phyloP scores from a whole-genome alignment of 2,888 invertebrate species.

The Serripes groenlandicus region DNA sequence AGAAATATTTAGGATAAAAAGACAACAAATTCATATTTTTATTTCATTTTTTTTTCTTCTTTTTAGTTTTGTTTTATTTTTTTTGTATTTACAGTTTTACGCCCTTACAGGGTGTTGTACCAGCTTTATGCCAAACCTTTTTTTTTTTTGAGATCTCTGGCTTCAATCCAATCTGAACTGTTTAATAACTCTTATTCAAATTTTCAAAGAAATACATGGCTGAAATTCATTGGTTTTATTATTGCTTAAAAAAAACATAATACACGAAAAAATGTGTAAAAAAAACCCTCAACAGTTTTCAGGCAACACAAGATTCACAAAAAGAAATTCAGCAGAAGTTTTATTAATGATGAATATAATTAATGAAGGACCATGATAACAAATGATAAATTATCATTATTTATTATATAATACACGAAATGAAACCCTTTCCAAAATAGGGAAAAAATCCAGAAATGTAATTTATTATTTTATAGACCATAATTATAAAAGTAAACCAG shows the following conservation, averaged over 20 bases:
- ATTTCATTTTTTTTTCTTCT: conserved; percentile 23
- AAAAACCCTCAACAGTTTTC: conserved; percentile 21
- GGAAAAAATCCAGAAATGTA: too few species aligned
- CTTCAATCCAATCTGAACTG: background rate
- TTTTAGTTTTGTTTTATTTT: conserved; percentile 56
- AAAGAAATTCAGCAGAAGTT: background rate
- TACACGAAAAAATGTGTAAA: background rate
- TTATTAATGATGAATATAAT: too few species aligned
- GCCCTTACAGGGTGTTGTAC: conserved; percentile 10
- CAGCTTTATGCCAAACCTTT: background rate
- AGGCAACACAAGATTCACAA: conserved; percentile 15
- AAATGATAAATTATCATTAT: too few species aligned
- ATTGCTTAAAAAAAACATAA: conserved; percentile 16
- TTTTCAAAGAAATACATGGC: background rate
- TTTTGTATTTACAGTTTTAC: conserved; percentile 54
- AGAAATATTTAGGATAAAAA: background rate
- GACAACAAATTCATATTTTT: background rate
- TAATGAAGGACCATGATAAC: too few species aligned
- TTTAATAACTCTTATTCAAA: background rate
- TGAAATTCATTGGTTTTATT: conserved; percentile 11
- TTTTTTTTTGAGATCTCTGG: background rate
- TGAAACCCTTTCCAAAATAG: too few species aligned
- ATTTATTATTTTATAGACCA: too few species aligned
- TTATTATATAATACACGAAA: too few species aligned
- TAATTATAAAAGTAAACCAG: too few species aligned